Percentiles rank a stretch among this genome's conserved stretches.
Conservation (phyloP, 2,888 invertebrate genomes). For the Bombylius discolor region DNA sequence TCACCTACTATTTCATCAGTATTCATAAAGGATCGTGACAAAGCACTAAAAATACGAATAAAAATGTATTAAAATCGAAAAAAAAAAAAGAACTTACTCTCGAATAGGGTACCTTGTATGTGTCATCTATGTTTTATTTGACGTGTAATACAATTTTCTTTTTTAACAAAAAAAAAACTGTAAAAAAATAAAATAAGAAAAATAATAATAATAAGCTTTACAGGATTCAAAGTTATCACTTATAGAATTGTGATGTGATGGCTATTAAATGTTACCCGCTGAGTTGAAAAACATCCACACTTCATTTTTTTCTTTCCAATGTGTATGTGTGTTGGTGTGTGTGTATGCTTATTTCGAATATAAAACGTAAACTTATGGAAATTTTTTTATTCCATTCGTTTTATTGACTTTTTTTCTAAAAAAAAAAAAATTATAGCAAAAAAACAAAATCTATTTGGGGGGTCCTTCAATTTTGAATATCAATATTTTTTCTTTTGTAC, state of each 20-base stretch:
- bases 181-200: no score
- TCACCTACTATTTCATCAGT: slow-evolving; percentile 1
- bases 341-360: no score
- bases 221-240: neutral
- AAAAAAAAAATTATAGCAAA: no score
- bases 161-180: no score
- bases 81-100: slow-evolving; percentile 12
- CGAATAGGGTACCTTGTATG: neutral
- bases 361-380: no score
- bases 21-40: slow-evolving; percentile 14
- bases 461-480: slow-evolving; percentile 10
- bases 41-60: slow-evolving; percentile 12
- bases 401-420: no score
- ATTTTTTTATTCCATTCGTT: no score
- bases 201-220: neutral
- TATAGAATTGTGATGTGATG: neutral
- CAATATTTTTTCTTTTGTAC: slow-evolving; percentile 11
- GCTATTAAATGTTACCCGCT: slow-evolving; percentile 3
- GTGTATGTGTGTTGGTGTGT: no score
- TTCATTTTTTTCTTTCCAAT: neutral
- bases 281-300: slow-evolving; percentile 1
- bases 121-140: neutral
- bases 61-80: slow-evolving; percentile 1
- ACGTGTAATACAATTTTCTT: no score
- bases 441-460: no score